Conservation (phyloP, 2,888 invertebrate species). For the Macrophya alboannulata region DNA sequence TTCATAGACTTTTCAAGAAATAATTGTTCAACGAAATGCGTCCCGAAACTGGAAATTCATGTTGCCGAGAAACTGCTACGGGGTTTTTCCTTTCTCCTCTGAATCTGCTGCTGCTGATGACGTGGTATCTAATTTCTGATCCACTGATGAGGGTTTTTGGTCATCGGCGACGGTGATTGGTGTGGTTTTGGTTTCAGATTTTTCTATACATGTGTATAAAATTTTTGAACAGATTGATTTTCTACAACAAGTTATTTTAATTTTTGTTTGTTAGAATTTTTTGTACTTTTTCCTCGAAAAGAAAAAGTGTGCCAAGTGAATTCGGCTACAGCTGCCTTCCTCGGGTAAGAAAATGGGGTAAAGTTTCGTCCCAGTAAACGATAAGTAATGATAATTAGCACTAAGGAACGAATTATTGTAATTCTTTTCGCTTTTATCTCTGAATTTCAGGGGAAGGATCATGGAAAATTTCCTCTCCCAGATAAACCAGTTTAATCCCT, state of each 20-base stretch:
- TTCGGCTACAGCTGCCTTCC: background rate
- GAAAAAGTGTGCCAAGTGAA: background rate
- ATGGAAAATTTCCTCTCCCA: background rate
- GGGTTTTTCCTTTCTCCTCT: background rate
- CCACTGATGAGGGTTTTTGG: background rate
- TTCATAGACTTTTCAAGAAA: background rate
- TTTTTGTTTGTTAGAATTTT: background rate
- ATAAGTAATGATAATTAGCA: constrained; percentile 11
- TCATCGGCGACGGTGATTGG: constrained; percentile 16
- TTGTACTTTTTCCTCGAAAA: background rate
- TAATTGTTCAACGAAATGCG: background rate
- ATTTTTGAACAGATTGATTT: background rate
- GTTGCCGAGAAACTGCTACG: background rate
- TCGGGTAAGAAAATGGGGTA: background rate
- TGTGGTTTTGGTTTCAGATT: background rate
- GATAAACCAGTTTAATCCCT: background rate
- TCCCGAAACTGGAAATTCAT: background rate
- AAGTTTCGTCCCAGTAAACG: background rate
- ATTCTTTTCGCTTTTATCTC: background rate
- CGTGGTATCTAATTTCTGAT: background rate
- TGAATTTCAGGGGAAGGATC: background rate
- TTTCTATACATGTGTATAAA: constrained; percentile 13
- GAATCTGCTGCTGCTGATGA: constrained; percentile 8
- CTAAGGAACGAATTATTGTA: background rate
- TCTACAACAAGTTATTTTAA: background rate